Evolutionary conservation across 2,888 invertebrate species (phyloP), one percentile per base, ranked within the genome.

Genomic region (Caenorhabditis afra): DNA sequence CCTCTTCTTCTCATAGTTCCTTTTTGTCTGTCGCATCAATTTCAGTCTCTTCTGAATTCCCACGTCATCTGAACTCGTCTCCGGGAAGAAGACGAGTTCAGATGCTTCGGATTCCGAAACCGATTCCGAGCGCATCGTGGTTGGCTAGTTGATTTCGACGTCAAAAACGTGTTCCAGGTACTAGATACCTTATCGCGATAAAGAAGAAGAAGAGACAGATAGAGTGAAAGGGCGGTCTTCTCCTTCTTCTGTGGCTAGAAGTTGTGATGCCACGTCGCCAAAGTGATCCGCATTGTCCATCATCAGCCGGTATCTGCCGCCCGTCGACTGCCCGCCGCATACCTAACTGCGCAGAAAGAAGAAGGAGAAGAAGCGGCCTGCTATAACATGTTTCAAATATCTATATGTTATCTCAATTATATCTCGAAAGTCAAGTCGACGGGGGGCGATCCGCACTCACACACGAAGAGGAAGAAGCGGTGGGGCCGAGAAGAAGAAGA

Each of bases 351-450:
- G 64, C 55, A 71, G 49, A 55, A 62, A 55, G 55, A 41, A 23
- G 53, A 44, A 1, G 29, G n/a, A 44, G 55, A 47, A 41, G 7
- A 11, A 35, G 45, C 55, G 16, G 29, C 39, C 12, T 49, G 58
- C 20, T 52, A 62, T 71, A 71, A 64, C 71, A 71, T 71, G 62
- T 64, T 71, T 71, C 71, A 71, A 71, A 71, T 71, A 71, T 71
- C 55, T 71, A 68, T 61, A 64, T 71, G 70, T 70, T 70, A 71
- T 71, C 71, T 71, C 55, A 64, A 71, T 71, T 62, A 57, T 71
- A 71, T 71, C 71, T 71, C 71, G 71, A 71, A 71, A 71, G 68
- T 68, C 67, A 71, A 71, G 68, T 68, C 67, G 59, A 39, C 57
- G 45, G 66, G 37, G 35, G 44, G 45, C 39, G 67, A 67, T 49